Evolutionary conservation across 2,797 vertebrate genomes (phyloP).

Genomic region (Anguilla obscura): DNA sequence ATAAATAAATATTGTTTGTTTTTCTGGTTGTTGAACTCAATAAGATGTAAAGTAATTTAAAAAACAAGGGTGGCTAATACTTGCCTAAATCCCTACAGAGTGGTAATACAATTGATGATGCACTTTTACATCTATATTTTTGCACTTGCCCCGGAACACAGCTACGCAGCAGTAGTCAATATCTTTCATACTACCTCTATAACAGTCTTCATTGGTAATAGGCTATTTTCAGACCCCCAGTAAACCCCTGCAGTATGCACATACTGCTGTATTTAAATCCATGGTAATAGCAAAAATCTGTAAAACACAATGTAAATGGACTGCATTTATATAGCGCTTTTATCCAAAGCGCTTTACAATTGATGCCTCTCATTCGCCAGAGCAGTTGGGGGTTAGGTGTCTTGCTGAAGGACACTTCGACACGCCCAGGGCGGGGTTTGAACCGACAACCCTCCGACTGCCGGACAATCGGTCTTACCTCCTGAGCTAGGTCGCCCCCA

Average conservation of each 20-base stretch:
- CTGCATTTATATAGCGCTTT: too few species aligned
- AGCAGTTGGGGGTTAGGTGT: too few species aligned
- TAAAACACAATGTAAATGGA: not conserved
- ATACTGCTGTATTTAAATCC: not conserved
- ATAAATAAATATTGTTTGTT: not conserved
- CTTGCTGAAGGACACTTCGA: too few species aligned
- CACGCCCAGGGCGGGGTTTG: too few species aligned
- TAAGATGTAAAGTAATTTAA: not conserved
- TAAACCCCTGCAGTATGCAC: not conserved
- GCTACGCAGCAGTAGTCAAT: not conserved
- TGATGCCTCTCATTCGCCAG: too few species aligned
- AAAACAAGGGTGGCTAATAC: too few species aligned
- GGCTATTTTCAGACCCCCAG: not conserved
- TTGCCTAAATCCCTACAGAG: not conserved
- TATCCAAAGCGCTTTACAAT: too few species aligned
- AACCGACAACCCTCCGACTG: too few species aligned
- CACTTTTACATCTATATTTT: not conserved
- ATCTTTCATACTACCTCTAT: not conserved
- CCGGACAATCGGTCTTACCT: too few species aligned
- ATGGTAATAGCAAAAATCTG: not conserved
- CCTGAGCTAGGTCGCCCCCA: too few species aligned
- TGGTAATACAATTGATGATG: not conserved
- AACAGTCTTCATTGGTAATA: not conserved
- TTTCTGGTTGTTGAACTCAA: not conserved
- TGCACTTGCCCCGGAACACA: not conserved